phyloP scores from a whole-genome alignment of 2,113 vertebrate species.

The Upupa epops region DNA sequence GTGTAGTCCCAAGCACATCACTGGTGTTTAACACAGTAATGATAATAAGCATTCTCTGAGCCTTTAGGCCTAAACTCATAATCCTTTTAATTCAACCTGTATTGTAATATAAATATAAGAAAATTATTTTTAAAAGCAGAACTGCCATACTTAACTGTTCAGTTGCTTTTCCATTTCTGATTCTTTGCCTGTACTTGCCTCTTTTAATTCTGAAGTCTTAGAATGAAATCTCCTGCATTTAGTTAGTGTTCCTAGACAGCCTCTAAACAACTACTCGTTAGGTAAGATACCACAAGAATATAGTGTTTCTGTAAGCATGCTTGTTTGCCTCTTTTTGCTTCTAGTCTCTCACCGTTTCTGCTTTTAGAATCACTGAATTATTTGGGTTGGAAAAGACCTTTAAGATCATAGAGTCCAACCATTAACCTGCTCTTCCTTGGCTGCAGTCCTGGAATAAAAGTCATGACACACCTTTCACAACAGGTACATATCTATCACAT shows the following conservation, averaged over 20 bases:
- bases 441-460: background rate
- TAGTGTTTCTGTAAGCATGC: background rate
- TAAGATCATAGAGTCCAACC: too few species aligned
- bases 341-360: background rate
- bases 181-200: background rate
- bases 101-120: background rate
- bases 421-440: background rate
- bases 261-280: background rate
- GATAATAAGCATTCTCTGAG: background rate
- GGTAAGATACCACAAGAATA: background rate
- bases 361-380: too few species aligned
- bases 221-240: background rate
- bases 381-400: too few species aligned
- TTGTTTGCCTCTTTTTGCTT: background rate
- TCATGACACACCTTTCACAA: background rate
- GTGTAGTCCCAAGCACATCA: background rate
- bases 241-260: background rate
- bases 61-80: background rate
- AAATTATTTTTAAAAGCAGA: background rate
- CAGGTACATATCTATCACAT: background rate
- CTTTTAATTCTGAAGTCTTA: background rate
- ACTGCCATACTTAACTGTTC: background rate
- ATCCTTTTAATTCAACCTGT: background rate
- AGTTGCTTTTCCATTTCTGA: background rate
- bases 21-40: background rate